Base-by-base conservation (phyloP, 2,113 vertebrate species). In the Bothrops jararaca region DNA sequence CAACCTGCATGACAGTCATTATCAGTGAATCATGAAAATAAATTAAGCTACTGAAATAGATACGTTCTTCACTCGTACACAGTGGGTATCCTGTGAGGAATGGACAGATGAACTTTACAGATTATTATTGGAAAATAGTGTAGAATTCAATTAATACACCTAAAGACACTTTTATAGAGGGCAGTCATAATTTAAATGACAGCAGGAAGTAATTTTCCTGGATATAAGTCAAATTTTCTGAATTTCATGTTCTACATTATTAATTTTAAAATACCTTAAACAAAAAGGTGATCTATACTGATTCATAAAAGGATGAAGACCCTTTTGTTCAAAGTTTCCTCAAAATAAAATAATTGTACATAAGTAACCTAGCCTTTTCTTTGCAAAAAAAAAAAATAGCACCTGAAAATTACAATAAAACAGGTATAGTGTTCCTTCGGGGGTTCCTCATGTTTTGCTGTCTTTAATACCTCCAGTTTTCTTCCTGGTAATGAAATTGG, bases 101-200 rank as follows among this genome's bases (percentile, higher is more conserved):
- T 99, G 99, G 99, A 99, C 99, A 99, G 99, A 99, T 99, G 99
- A 99, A 99, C 99, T 99, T 99, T 99, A 99, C 99, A 99, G 99
- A 99, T 99, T 99, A 99, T 99, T 99, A 99, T 99, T 99, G 99
- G 99, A 99, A 99, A 99, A 99, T 99, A 99, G 98, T 99, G 99
- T 98, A 98, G 98, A 99, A 99, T 99, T 99, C 99, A 99, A 99
- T 99, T 99, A 99, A 99, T 99, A 99, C 98, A 98, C 98, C 99
- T 99, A 99, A 99, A 99, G 99, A 99, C 99, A 99, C 99, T 99
- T 99, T 99, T 99, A 99, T 99, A 99, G 99, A 99, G 99, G 99
- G 99, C 99, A 99, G 98, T 98, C 98, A 99, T 99, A 99, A 99
- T 99, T 99, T 99, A 99, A 99, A 99, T 99, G 99, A 99, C 99